These are phyloP conservation scores for Neofelis nebulosa DNA, from an alignment of 2,113 vertebrate species.

Conservation along the genomic window DNA sequence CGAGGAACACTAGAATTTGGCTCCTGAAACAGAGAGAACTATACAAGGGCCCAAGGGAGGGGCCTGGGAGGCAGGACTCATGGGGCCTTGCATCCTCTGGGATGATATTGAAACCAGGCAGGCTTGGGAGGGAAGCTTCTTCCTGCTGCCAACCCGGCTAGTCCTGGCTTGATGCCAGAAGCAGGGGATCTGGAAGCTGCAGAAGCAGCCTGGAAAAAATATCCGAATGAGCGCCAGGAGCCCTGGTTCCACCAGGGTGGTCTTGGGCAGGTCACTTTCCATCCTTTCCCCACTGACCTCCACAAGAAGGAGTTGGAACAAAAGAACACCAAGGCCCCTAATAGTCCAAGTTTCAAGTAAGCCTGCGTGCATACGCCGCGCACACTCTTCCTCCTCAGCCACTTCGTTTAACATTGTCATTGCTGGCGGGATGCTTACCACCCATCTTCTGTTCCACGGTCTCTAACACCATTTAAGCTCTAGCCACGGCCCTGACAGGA, in stretches of 20 bases:
- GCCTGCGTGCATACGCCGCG: fast-evolving
- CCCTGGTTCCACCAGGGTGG: neutral
- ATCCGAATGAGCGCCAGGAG: neutral
- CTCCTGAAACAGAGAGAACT: neutral
- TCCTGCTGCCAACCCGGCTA: neutral
- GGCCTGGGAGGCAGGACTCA: neutral
- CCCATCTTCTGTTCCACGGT: neutral
- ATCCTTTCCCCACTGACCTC: neutral
- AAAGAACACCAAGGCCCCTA: neutral
- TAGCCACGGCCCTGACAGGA: neutral
- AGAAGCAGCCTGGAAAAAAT: neutral
- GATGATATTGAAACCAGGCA: neutral
- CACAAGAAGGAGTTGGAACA: neutral
- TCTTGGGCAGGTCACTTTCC: neutral
- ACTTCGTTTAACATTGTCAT: neutral
- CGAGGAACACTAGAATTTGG: neutral
- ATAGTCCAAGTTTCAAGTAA: neutral
- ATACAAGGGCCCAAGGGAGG: neutral
- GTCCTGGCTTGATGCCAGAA: neutral
- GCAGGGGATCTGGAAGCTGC: neutral
- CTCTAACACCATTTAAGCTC: neutral
- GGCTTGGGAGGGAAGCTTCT: neutral
- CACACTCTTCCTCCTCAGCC: neutral
- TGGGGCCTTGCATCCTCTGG: neutral
- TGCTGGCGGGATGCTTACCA: neutral